Base-by-base conservation (phyloP, 2,888 invertebrate species). In the Caenorhabditis drosophilae region DNA sequence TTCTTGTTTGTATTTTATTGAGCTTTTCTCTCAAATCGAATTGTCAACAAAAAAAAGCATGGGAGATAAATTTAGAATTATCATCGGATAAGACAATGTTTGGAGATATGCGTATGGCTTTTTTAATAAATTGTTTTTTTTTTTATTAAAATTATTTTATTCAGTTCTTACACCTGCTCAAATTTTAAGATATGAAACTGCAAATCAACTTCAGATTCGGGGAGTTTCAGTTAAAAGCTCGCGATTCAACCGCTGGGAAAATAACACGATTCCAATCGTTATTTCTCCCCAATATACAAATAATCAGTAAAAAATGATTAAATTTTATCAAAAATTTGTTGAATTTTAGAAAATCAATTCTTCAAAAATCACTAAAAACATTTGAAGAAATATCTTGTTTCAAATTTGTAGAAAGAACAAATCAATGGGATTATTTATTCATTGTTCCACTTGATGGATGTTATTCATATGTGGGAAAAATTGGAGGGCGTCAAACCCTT, bases 391-490 rank as follows among this genome's bases (percentile, higher is more conserved):
- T 64, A 0, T 68, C 78, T 1, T 80, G 80, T 40, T 79, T 79
- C 67, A 68, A 67, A 18, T 80, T 80, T 40, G 52, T 73, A 1
- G 71, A 77, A 18, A 47, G 73, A 44, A 62, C 58, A 15, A 54
- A 44, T 18, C 57, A 80, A 53, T 38, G 42, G 9, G 79, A 80
- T 31, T 80, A 59, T 47, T 36, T 80, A 2, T 70, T 62, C 50
- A 73, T 80, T 22, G 74, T 73, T 22, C 76, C 73, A 26, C 46
- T 73, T 1, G 79, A 79, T 56, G 80, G 79, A 22, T 79, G 79
- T 46, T 79, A 79, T 44, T 74, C 73, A 0, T 79, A 72, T 54
- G 80, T 80, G 15, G 80, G 80, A 12, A 72, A 73, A 56, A 74
- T 77, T 18, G 79, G 71, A 2, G 67, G 70, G 16, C 47, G 70